phyloP scores from a whole-genome alignment of 2,797 vertebrate genomes.

The Mus minutoides region DNA sequence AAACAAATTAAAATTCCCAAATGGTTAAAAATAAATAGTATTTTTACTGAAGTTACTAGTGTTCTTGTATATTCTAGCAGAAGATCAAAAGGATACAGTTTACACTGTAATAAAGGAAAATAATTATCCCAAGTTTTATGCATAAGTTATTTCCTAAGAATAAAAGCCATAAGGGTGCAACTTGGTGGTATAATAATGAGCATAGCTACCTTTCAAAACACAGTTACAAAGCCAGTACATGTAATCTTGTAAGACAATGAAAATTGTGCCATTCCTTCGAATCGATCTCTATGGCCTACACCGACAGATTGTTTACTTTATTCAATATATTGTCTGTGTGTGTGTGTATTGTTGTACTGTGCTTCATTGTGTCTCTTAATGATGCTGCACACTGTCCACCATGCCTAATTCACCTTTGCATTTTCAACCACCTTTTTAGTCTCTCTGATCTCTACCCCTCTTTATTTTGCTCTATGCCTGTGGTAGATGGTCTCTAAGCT shows the following conservation, averaged over 20 bases:
- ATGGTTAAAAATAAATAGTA: background rate
- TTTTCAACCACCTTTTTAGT: background rate
- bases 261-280: background rate
- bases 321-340: conserved; percentile 7
- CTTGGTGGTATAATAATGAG: background rate
- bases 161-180: background rate
- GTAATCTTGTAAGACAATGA: background rate
- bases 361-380: background rate
- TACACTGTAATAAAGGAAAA: background rate
- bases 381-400: background rate
- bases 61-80: background rate
- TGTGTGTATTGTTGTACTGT: background rate
- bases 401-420: background rate
- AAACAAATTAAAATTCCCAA: background rate
- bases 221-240: background rate
- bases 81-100: background rate
- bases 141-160: background rate
- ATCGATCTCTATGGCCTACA: background rate
- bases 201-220: background rate
- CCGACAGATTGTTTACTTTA: background rate
- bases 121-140: background rate
- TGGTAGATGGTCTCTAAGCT: conserved; percentile 11
- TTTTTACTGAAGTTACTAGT: background rate
- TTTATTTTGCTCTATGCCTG: conserved; percentile 17
- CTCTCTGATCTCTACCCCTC: background rate